Conservation (phyloP, 2,797 vertebrate genomes). For the Takifugu rubripes region DNA sequence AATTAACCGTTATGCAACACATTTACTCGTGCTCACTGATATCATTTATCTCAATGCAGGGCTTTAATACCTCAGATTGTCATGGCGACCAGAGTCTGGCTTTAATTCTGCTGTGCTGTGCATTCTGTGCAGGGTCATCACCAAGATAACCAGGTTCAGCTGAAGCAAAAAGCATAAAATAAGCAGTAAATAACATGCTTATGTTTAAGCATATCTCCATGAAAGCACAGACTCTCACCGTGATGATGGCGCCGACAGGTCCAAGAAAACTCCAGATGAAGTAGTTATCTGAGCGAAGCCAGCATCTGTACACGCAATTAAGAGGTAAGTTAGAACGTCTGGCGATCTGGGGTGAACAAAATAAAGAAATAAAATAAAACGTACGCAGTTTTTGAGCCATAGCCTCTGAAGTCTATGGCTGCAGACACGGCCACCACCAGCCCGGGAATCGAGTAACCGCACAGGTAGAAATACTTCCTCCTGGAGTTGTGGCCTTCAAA, state of each 20-base stretch:
- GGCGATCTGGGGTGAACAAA: neutral
- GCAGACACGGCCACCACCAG: constrained; percentile 89
- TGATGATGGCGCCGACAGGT: constrained; percentile 85
- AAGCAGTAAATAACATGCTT: neutral
- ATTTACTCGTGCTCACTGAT: neutral
- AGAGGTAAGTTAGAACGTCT: constrained; percentile 1
- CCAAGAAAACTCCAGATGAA: constrained; percentile 95
- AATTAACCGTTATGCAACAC: no score
- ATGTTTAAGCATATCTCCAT: neutral
- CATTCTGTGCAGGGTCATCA: constrained; percentile 91
- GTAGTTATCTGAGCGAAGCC: constrained; percentile 88
- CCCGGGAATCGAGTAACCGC: constrained; percentile 86
- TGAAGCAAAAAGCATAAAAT: constrained; percentile 37
- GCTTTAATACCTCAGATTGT: constrained; percentile 85
- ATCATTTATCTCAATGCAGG: neutral
- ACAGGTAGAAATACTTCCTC: constrained; percentile 89
- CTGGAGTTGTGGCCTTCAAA: constrained; percentile 89
- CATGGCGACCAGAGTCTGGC: constrained; percentile 89
- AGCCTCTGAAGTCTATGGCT: constrained; percentile 91
- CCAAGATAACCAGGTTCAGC: constrained; percentile 87
- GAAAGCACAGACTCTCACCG: constrained; percentile 68
- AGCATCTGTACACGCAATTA: constrained; percentile 76
- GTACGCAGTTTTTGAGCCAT: constrained; percentile 71
- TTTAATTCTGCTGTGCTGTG: constrained; percentile 87
- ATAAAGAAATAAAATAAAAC: constrained; percentile 21